Base-by-base conservation (phyloP, 2,888 invertebrate species). In the Tryphoninae sp. region DNA sequence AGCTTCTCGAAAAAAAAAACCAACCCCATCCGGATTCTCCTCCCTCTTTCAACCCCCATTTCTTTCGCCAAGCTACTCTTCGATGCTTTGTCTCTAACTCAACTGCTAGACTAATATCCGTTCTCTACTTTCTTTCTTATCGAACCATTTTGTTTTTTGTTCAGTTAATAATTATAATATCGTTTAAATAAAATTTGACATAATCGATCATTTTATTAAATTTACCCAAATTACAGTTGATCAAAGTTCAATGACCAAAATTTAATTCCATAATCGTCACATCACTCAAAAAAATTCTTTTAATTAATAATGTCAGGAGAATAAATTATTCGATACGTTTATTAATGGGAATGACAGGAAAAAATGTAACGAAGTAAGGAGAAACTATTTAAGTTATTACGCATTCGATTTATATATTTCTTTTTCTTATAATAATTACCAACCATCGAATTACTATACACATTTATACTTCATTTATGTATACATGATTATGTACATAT, bases 401-500 rank as follows among this genome's bases (percentile, higher is more conserved):
- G 55, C 19, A 62, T 64, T 59, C n/a, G 69, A 59, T 80, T 71
- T 42, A 51, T 73, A 76, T 76, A 69, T 75, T 65, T 67, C n/a
- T 16, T 0, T 45, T 26, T 76, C 26, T 72, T 61, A 49, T 62
- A 53, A 64, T 67, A 67, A 74, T 65, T 65, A 65, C 40, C 22
- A 55, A 65, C 33, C 69, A 69, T 64, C 33, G 23, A 51, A 76
- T 76, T 26, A 40, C 80, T 80, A 72, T 80, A 76, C 49, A 80
- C 59, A 61, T 72, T 79, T 68, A 45, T 53, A 62, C 55, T 62
- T 68, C 45, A 65, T 75, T 76, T 75, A 19, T 78, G 78, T 80
- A 23, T 68, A 72, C 69, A 84, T 71, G 76, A 76, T 73, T 78
- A 81, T 79, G 55, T 82, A 82, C 78, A 82, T 45, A 73, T 78